Base-by-base conservation (phyloP, 1,140 invertebrate genomes). In the Kradibia gibbosae region DNA sequence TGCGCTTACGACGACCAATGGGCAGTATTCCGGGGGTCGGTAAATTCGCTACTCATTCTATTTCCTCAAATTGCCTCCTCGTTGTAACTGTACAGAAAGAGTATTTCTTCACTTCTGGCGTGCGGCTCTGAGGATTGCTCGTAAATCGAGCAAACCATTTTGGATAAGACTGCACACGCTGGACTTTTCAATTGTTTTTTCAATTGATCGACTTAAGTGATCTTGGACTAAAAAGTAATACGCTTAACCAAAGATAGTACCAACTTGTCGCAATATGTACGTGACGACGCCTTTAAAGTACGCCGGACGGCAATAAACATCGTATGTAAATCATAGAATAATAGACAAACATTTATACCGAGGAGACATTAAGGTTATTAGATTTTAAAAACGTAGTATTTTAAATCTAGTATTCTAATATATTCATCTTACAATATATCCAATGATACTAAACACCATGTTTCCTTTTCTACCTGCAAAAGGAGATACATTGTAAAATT, bases 261-360 rank as follows among this genome's bases (percentile, higher is more conserved):
- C 60, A n/a, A 20, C 60, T 62, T 17, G 3, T 36, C 22, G 10
- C 60, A 2, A 36, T n/a, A n/a, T n/a, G n/a, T 34, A n/a, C 62
- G 62, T 36, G 34, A n/a, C 11, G 62, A 39, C 34, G 34, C 62
- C n/a, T 39, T 39, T 22, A 67, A 67, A 67, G 60, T 67, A 67
- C 17, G 7, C 62, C 17, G n/a, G 34, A 39, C 36, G 34, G 10
- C 8, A 62, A 62, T 17, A 20, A 25, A 62, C 60, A 34, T 34
- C 34, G 28, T 36, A 34, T 31, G 31, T 36, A 36, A 62, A 62
- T 34, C 31, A 34, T 62, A 62, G 34, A 62, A 34, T 20, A 17
- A 60, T 4, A 28, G 15, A 60, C 57, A 11, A 53, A 53, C 22
- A 17, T 57, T 25, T 60, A 0, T 31, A 60, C 31, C n/a, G 25